phyloP scores from a whole-genome alignment of 1,140 invertebrate species.

The Orussus abietinus region DNA sequence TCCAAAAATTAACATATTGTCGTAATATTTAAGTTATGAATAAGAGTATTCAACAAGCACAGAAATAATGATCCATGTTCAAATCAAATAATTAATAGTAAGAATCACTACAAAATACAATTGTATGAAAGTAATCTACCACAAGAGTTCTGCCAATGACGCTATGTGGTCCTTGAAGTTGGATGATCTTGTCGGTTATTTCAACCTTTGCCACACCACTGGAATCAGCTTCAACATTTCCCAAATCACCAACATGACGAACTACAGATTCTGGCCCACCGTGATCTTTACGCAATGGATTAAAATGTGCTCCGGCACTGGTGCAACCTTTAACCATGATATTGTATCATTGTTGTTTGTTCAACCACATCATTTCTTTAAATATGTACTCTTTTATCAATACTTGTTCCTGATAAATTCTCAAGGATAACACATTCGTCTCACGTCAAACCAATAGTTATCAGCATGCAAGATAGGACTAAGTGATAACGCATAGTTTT shows the following conservation, averaged over 20 bases:
- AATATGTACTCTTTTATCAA: background rate
- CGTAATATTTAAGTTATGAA: no score
- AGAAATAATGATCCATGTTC: no score
- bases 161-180: conserved; percentile 70
- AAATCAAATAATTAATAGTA: no score
- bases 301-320: conserved; percentile 94
- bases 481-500: background rate
- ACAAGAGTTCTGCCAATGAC: conserved; percentile 88
- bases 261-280: conserved; percentile 71
- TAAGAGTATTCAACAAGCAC: no score
- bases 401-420: background rate
- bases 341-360: no score
- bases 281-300: conserved; percentile 81
- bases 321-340: conserved; percentile 75
- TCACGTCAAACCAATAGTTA: background rate
- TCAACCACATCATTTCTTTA: conserved; percentile 8
- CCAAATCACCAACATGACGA: conserved; percentile 89
- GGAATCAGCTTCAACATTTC: conserved; percentile 75
- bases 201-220: conserved; percentile 75
- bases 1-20: no score
- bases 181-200: conserved; percentile 71
- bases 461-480: conserved; percentile 4
- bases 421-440: background rate
- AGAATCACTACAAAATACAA: no score
- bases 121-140: conserved; percentile 52